Conservation (phyloP, 92 coral and sea anemone species). For the Galaxea fascicularis region DNA sequence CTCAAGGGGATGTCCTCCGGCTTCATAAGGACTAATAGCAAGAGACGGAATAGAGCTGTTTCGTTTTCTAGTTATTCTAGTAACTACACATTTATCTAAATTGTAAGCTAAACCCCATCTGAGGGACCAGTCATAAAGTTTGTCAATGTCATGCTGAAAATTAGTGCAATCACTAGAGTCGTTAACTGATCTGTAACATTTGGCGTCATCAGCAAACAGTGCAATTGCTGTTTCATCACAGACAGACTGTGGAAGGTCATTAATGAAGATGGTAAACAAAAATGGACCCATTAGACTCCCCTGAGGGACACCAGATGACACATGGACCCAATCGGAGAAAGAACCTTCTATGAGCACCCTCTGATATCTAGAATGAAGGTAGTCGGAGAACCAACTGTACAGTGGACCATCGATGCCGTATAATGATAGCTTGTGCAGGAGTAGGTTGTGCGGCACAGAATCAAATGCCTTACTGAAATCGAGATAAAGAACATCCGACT, state of each 20-base stretch:
- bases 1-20: conserved; percentile 41
- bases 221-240: conserved; percentile 28
- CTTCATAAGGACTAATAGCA: conserved; percentile 33
- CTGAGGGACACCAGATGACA: conserved; percentile 58
- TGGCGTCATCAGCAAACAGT: conserved; percentile 61
- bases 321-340: conserved; percentile 42
- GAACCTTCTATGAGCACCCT: conserved; percentile 31
- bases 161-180: conserved; percentile 5
- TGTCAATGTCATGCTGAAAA: conserved; percentile 39
- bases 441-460: conserved; percentile 37
- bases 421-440: conserved; percentile 41
- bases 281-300: conserved; percentile 57
- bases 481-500: conserved; percentile 58
- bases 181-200: conserved; percentile 32
- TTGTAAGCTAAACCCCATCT: conserved; percentile 42
- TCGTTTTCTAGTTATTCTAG: conserved; percentile 50
- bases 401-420: conserved; percentile 48
- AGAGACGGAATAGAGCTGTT: conserved; percentile 28
- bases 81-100: conserved; percentile 29
- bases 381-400: conserved; percentile 37
- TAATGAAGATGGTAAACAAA: conserved; percentile 48
- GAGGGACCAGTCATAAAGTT: conserved; percentile 31
- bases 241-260: conserved; percentile 42
- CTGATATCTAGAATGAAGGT: conserved; percentile 40
- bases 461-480: conserved; percentile 70